Percentiles rank a stretch among this genome's conserved stretches.
These are phyloP conservation scores for Chorisops tibialis DNA, from an alignment of 2,888 invertebrate species.

Conservation along the genomic window DNA sequence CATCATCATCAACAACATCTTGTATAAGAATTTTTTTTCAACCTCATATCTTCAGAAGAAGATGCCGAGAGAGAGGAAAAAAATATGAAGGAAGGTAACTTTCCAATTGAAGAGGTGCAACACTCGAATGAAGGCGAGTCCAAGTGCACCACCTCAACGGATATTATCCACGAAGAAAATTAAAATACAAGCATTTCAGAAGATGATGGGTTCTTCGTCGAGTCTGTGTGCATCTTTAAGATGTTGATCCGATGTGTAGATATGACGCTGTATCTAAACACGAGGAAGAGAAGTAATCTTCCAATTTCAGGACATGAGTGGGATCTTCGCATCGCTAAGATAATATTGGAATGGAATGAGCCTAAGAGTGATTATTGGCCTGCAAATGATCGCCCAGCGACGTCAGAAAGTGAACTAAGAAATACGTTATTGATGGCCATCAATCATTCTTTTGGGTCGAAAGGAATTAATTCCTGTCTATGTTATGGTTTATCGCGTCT, in stretches of 20 bases:
- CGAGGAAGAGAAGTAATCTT: conserved; percentile 5
- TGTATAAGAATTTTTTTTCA: not conserved
- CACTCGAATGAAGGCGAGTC: conserved; percentile 18
- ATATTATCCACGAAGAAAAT: conserved; percentile 14
- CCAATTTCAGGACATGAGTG: conserved; percentile 16
- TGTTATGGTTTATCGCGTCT: too few relatives aligned
- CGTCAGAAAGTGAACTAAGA: not conserved
- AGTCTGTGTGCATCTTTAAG: not conserved
- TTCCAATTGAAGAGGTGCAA: conserved; percentile 10
- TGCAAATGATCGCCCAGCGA: not conserved
- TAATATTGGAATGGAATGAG: not conserved
- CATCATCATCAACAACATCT: conserved; percentile 1
- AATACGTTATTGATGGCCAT: conserved; percentile 9
- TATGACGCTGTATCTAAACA: not conserved
- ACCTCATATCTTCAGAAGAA: not conserved
- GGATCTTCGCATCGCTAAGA: conserved; percentile 3
- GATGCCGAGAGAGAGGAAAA: not conserved
- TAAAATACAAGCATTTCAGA: conserved; percentile 8
- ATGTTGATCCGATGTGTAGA: not conserved
- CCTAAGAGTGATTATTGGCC: not conserved
- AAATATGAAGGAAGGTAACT: conserved; percentile 6
- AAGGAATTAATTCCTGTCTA: too few relatives aligned
- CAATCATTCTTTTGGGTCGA: conserved; percentile 3
- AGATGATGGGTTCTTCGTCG: conserved; percentile 15
- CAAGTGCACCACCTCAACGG: conserved; percentile 4